Conservation (phyloP, 92 coral and sea anemone species). For the Pocillopora meandrina region DNA sequence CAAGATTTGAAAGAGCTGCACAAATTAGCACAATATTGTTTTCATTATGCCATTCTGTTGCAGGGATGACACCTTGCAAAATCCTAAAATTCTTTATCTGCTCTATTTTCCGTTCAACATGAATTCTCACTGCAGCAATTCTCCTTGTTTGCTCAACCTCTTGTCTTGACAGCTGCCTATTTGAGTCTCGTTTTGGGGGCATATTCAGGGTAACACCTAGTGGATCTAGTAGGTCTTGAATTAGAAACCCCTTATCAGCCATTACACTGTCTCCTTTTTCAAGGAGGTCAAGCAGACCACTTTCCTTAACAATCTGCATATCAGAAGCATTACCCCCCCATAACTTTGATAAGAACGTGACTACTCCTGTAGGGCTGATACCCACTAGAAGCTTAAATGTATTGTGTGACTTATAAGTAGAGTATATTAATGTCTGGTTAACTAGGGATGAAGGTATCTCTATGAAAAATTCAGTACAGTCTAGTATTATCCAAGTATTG, state of each 20-base stretch:
- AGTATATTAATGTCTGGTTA: slow-evolving; percentile 13
- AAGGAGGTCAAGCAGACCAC: slow-evolving; percentile 28
- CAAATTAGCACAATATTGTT: slow-evolving; percentile 48
- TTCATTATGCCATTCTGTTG: slow-evolving; percentile 49
- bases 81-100: slow-evolving; percentile 45
- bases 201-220: slow-evolving; percentile 36
- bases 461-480: slow-evolving; percentile 41
- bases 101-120: slow-evolving; percentile 22
- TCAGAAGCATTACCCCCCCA: slow-evolving; percentile 66
- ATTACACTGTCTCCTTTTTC: slow-evolving; percentile 49
- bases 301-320: slow-evolving; percentile 40
- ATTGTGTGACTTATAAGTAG: slow-evolving; percentile 22
- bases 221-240: slow-evolving; percentile 26
- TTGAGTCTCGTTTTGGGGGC: slow-evolving; percentile 41
- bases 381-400: slow-evolving; percentile 55
- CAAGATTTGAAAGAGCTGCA: slow-evolving; percentile 46
- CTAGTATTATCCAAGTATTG: slow-evolving; percentile 1
- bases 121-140: background rate
- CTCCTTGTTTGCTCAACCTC: slow-evolving; percentile 55
- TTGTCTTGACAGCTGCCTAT: slow-evolving; percentile 46
- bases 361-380: slow-evolving; percentile 56
- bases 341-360: slow-evolving; percentile 33
- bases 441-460: slow-evolving; percentile 31
- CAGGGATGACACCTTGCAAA: slow-evolving; percentile 46
- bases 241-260: slow-evolving; percentile 49